Base-by-base conservation (phyloP, 2,797 vertebrate genomes). In the Pelochelys cantorii region DNA sequence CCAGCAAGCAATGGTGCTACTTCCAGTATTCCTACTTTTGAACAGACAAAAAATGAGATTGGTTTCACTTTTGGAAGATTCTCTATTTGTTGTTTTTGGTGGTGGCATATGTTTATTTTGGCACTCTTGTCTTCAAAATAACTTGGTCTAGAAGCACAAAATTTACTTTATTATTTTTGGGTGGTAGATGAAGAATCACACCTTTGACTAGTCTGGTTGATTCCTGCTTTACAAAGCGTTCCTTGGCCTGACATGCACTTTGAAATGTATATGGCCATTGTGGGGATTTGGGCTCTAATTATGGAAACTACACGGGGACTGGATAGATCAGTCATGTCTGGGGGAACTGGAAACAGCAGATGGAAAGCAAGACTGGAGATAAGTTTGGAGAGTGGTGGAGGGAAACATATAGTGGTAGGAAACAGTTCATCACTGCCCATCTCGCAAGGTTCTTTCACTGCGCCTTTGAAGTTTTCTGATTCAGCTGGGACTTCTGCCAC, bases 291-390 rank as follows among this genome's bases (percentile, higher is more conserved):
- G 62, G 17, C 62, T n/a, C 15, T 7, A n/a, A n/a, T 65, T 65
- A 65, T 65, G 65, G 65, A 34, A 68, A n/a, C 17, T 68, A 68
- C 65, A 68, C 34, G 9, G n/a, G 65, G n/a, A 34, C 18, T 34
- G 15, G n/a, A 37, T 2, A 9, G 42, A 14, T 25, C 12, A 55
- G 0, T 14, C 1, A 0, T 5, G 14, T 87, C 8, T 57, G 20
- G n/a, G 88, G 89, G 17, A 25, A 27, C 27, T 79, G 52, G 77
- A 79, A 85, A 18, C 3, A 65, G 5, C 3, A 37, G 37, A 86
- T 2, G 2, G 57, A 34, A 75, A 3, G 80, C 0, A 5, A 87
- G 75, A 62, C 53, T 15, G 4, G 1, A 54, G 27, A 1, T 62
- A 75, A 5, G 0, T 77, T 20, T 1, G 81, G 5, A 79, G 60